Base-by-base conservation (phyloP, 2,797 vertebrate genomes). In the Phrynocephalus guinanensis region DNA sequence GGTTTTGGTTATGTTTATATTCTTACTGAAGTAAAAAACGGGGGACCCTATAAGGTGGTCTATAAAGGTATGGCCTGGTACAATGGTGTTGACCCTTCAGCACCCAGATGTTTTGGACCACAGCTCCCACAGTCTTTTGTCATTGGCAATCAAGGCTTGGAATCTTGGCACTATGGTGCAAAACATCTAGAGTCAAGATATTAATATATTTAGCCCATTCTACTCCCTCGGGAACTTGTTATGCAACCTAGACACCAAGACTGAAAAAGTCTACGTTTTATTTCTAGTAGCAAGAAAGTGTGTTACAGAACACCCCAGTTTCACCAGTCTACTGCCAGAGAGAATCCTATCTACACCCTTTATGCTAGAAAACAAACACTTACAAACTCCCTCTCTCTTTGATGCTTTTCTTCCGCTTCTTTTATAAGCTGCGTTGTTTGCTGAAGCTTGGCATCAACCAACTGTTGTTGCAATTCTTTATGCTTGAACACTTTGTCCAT, bases 401-500 rank as follows among this genome's bases (percentile, higher is more conserved):
- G 98, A 95, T 99, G 99, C 87, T 99, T 98, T 92, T 99, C 98
- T 91, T 99, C 98, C n/a, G 98, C 98, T 92, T 99, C 98, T 93
- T 98, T 98, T 97, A 99, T 99, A 93, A 99, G 98, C 78, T 99
- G 98, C 0, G 98, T 98, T 44, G 98, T 99, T 92, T 98, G 98
- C 95, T 99, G 98, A 93, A 99, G 98, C 95, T 99, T 99, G 93
- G 98, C 98, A 77, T 99, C 99, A 94, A 99, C 98, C 85, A 99
- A 96, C 95, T 99, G 98, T 91, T 99, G 99, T 87, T 99, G 99
- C 50, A 99, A 95, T 92, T 99, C 99, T 95, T 99, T 99, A 95
- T 99, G 99, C 90, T 99, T 99, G 95, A 99, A 99, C 86, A 99
- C 98, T 94, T 99, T 99, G 96, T 99, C 98, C 90, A 99, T 99